Evolutionary conservation across 2,888 invertebrate species (phyloP).

Genomic region (Tinea semifulvella): DNA sequence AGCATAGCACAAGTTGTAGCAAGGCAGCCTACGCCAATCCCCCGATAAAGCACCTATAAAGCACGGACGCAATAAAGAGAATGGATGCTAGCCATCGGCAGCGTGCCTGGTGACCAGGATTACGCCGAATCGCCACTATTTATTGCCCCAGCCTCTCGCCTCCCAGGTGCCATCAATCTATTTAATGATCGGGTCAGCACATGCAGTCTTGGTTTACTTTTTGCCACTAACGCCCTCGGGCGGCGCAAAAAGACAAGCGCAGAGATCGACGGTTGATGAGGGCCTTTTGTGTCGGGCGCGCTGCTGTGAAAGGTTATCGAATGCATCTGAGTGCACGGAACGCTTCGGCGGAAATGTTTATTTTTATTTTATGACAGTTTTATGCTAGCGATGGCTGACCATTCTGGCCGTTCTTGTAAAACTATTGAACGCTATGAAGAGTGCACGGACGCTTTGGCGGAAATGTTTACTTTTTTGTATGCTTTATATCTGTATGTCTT

Average conservation of each 20-base stretch:
- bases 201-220: constrained; percentile 40
- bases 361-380: constrained; percentile 9
- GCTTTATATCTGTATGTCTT: no score
- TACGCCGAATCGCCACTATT: constrained; percentile 66
- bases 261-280: constrained; percentile 66
- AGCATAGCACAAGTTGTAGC: background rate
- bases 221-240: constrained; percentile 40
- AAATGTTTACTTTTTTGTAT: no score
- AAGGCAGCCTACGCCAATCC: constrained; percentile 10
- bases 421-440: background rate
- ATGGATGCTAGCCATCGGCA: constrained; percentile 64
- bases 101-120: constrained; percentile 48
- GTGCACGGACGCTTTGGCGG: no score
- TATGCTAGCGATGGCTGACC: background rate
- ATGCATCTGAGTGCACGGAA: constrained; percentile 27
- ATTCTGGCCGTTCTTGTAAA: background rate
- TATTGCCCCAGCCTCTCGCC: constrained; percentile 58
- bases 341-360: background rate
- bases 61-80: constrained; percentile 66
- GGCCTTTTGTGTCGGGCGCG: constrained; percentile 51
- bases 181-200: constrained; percentile 68
- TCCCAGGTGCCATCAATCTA: constrained; percentile 67
- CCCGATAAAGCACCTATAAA: constrained; percentile 32
- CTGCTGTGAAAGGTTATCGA: constrained; percentile 50
- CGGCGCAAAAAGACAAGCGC: constrained; percentile 43